A percentile compares a stretch with the other conserved stretches of the same genome.
Conservation (phyloP, 2,888 invertebrate species). For the Acronicta alni region DNA sequence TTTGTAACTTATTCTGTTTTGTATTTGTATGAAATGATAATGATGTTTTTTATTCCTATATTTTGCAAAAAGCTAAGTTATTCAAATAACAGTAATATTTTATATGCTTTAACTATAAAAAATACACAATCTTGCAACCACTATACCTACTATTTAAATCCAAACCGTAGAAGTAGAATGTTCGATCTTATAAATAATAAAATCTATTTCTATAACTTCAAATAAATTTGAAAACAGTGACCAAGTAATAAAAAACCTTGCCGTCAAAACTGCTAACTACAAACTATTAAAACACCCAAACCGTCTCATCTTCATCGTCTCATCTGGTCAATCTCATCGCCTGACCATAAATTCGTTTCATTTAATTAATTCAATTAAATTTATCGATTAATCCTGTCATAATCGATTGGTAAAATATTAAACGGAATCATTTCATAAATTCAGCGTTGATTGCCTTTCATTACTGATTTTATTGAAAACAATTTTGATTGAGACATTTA, state of each 20-base stretch:
- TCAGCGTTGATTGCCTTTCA: slow-evolving; percentile 48
- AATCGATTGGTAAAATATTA: slow-evolving; percentile 46
- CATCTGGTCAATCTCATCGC: slow-evolving; percentile 15
- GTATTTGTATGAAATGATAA: no score
- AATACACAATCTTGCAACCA: no score
- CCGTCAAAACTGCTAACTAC: slow-evolving; percentile 29
- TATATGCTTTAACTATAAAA: no score
- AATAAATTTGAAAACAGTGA: no score
- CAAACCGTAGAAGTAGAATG: no score
- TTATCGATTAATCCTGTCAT: slow-evolving; percentile 49
- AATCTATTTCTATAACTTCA: no score
- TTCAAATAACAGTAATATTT: no score
- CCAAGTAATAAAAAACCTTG: neutral
- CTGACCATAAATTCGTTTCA: slow-evolving; percentile 40
- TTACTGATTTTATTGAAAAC: slow-evolving; percentile 41
- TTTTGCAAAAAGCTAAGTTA: no score
- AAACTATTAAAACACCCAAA: slow-evolving; percentile 32
- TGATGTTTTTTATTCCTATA: no score
- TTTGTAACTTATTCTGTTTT: slow-evolving; percentile 3
- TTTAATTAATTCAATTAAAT: slow-evolving; percentile 54
- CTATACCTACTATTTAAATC: no score
- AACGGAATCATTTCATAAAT: slow-evolving; percentile 46
- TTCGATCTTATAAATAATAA: no score
- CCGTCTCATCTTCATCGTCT: neutral
- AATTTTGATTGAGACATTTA: slow-evolving; percentile 49